phyloP scores from a whole-genome alignment of 1,140 invertebrate species.

The Neotoxoptera formosana region DNA sequence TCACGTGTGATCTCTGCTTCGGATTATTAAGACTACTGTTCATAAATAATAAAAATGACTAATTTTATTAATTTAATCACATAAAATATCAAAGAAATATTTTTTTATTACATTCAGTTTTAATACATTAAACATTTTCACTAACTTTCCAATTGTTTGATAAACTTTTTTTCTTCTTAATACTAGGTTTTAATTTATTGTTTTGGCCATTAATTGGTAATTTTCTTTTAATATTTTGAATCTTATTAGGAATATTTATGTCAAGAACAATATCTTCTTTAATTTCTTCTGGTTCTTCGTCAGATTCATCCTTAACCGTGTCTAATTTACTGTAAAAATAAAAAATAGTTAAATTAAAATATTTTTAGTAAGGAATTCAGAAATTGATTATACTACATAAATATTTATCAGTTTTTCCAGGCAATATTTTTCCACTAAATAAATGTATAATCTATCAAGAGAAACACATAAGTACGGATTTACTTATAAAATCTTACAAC shows the following conservation, averaged over 20 bases:
- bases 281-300: conserved; percentile 18
- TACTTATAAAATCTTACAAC: not conserved
- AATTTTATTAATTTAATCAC: not conserved
- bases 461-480: not conserved
- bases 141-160: conserved; percentile 38
- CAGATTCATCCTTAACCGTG: conserved; percentile 35
- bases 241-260: not conserved
- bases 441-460: not conserved
- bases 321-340: conserved; percentile 24
- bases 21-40: not conserved
- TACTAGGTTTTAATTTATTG: not conserved
- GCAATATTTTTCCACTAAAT: not conserved
- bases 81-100: not conserved
- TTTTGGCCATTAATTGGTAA: not conserved
- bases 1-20: not conserved
- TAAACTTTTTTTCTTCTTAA: conserved; percentile 42
- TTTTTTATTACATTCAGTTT: not conserved
- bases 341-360: not conserved
- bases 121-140: not conserved
- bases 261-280: conserved; percentile 12
- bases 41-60: not conserved
- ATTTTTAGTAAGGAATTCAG: not conserved
- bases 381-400: not conserved
- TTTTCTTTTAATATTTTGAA: conserved; percentile 26
- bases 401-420: too few species aligned